Percentiles rank a stretch among this genome's conserved stretches.
Evolutionary conservation across 2,888 invertebrate genomes (phyloP).

Genomic region (Mallateleia sp.): DNA sequence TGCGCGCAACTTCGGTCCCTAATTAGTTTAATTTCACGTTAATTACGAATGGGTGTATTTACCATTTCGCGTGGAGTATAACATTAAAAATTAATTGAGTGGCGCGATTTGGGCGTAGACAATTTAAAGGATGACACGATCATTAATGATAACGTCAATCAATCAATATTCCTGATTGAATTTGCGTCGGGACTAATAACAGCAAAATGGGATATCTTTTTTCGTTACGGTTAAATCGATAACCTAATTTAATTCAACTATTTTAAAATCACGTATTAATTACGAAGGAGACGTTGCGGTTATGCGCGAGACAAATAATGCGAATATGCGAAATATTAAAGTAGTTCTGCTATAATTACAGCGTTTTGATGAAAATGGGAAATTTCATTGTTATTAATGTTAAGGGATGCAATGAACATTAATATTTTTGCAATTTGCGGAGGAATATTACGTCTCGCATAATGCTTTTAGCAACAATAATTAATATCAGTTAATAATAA

Average conservation of each 20-base stretch:
- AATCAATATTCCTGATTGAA: slow-evolving; percentile 53
- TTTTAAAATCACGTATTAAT: slow-evolving; percentile 36
- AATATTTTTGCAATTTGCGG: too few species aligned
- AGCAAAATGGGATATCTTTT: slow-evolving; percentile 45
- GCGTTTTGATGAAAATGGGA: too few species aligned
- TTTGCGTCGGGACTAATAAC: slow-evolving; percentile 58
- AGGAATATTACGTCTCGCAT: too few species aligned
- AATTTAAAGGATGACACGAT: slow-evolving; percentile 36
- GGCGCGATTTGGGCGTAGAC: neutral
- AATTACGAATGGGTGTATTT: slow-evolving; percentile 1
- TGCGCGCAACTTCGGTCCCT: neutral
- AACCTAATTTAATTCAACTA: slow-evolving; percentile 34
- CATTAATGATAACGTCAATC: slow-evolving; percentile 60
- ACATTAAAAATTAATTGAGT: slow-evolving; percentile 25
- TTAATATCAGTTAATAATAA: too few species aligned
- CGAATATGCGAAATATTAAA: too few species aligned
- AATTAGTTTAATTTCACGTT: slow-evolving; percentile 24
- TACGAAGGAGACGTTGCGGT: slow-evolving; percentile 8
- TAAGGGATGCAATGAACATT: too few species aligned
- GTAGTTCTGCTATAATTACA: too few species aligned
- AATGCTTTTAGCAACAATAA: too few species aligned
- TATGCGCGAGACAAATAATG: neutral
- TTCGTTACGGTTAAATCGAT: slow-evolving; percentile 44
- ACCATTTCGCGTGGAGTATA: slow-evolving; percentile 10
- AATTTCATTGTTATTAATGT: too few species aligned